Percentiles rank a stretch among this genome's conserved stretches.
Conservation (phyloP, 2,113 vertebrate genomes). For the Tachuris rubrigastra region DNA sequence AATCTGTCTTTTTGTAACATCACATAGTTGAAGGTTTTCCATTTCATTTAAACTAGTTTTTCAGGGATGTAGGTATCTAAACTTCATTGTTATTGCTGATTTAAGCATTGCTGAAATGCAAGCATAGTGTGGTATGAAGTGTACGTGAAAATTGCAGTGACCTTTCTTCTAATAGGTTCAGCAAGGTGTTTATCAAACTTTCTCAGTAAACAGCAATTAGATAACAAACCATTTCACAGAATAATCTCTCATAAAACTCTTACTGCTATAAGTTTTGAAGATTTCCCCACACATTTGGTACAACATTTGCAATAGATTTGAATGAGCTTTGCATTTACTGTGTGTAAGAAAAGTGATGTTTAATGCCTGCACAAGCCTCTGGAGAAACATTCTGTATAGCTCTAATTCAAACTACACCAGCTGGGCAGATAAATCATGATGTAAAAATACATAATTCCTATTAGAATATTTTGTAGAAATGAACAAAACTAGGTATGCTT, state of each 20-base stretch:
- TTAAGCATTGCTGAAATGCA: constrained; percentile 9
- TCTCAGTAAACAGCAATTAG: constrained; percentile 31
- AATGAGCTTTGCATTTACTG: constrained; percentile 37
- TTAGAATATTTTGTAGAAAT: constrained; percentile 65
- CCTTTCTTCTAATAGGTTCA: constrained; percentile 38
- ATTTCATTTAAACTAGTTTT: not conserved
- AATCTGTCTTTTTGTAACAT: not conserved
- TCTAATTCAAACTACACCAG: constrained; percentile 70
- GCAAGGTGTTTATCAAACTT: constrained; percentile 47
- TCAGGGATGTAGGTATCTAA: not conserved
- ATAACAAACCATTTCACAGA: constrained; percentile 31
- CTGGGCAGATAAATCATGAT: constrained; percentile 66
- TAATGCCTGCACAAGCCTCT: constrained; percentile 36
- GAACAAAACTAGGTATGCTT: constrained; percentile 61
- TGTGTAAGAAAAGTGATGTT: constrained; percentile 30
- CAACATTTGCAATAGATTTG: not conserved
- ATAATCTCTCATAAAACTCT: constrained; percentile 35
- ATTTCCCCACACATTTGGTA: not conserved
- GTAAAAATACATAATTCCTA: constrained; percentile 48
- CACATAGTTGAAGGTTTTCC: not conserved
- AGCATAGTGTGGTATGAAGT: not conserved
- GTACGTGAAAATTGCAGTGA: not conserved
- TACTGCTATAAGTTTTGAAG: not conserved
- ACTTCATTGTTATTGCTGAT: constrained; percentile 10
- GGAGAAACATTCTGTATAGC: constrained; percentile 37